phyloP scores from a whole-genome alignment of 1,140 invertebrate genomes.

The Ceratina calcarata region DNA sequence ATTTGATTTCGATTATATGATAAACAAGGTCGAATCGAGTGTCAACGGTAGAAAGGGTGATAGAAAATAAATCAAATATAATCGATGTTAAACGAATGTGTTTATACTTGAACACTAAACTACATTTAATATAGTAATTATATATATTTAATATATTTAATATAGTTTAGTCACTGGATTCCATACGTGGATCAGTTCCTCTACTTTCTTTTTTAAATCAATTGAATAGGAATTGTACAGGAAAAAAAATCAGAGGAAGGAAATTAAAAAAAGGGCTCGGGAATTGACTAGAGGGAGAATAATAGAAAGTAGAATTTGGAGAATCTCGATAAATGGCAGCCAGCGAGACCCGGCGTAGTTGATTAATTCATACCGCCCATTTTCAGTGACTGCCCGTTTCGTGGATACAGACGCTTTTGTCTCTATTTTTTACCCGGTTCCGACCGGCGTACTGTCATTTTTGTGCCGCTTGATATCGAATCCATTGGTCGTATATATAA shows the following conservation, averaged over 20 bases:
- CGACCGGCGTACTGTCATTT: slow-evolving; percentile 33
- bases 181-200: background rate
- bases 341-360: slow-evolving; percentile 34
- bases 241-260: no score
- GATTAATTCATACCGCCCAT: slow-evolving; percentile 61
- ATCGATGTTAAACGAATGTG: background rate
- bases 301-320: slow-evolving; percentile 1
- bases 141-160: background rate
- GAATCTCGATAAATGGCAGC: slow-evolving; percentile 53
- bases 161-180: no score
- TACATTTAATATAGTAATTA: background rate
- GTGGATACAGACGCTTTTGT: slow-evolving; percentile 36
- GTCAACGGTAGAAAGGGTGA: background rate
- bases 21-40: background rate
- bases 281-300: background rate
- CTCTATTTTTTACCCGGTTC: slow-evolving; percentile 44
- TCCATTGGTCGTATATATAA: slow-evolving; percentile 37
- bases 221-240: background rate
- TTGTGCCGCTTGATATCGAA: slow-evolving; percentile 46
- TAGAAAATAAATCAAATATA: background rate
- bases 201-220: background rate
- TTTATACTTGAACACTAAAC: background rate
- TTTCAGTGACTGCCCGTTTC: slow-evolving; percentile 41
- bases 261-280: background rate
- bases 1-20: background rate